Conservation (phyloP, 2,888 invertebrate species). For the Periphyllus acericola region DNA sequence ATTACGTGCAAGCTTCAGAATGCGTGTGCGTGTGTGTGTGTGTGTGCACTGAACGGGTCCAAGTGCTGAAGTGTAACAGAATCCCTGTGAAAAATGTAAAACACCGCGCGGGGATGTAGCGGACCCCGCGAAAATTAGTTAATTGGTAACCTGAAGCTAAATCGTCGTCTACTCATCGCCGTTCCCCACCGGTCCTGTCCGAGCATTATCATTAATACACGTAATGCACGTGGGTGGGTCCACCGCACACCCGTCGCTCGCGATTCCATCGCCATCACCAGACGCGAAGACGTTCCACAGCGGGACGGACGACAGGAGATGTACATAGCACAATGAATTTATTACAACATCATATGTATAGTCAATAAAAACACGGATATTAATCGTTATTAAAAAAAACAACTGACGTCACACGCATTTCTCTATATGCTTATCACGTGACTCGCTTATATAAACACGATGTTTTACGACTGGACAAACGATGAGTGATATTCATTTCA, state of each 20-base stretch:
- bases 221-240: no score
- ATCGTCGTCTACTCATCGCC: no score
- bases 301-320: background rate
- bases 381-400: background rate
- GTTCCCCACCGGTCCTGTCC: background rate
- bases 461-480: no score
- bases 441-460: no score
- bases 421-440: no score
- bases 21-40: background rate
- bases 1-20: background rate
- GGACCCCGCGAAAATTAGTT: background rate
- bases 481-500: no score
- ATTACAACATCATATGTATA: no score
- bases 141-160: background rate
- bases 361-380: background rate
- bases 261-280: no score
- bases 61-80: constrained; percentile 7
- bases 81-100: constrained; percentile 7
- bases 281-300: no score
- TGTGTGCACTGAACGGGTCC: background rate
- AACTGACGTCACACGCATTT: background rate
- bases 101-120: background rate
- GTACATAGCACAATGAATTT: no score
- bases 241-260: no score
- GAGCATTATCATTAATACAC: background rate